A percentile compares a stretch with the other conserved stretches of the same genome.
Evolutionary conservation across 2,797 vertebrate genomes (phyloP).

Genomic region (Pangasius sanitwongsei): DNA sequence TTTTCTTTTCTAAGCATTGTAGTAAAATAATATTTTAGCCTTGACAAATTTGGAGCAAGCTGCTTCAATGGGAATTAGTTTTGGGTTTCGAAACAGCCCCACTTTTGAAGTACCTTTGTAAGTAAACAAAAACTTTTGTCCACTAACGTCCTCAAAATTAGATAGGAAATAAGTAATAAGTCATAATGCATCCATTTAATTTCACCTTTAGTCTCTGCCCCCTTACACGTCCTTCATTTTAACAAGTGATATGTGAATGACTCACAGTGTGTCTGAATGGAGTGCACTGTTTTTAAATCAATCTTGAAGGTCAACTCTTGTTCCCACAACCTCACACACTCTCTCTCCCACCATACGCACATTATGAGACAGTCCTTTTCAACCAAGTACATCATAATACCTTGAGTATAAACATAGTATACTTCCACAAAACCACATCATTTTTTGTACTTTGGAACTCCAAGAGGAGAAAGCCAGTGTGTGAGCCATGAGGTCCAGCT

Average conservation of each 20-base stretch:
- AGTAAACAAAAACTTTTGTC: neutral
- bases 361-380: slow-evolving; percentile 12
- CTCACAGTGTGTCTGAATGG: slow-evolving; percentile 71
- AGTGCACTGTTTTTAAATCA: slow-evolving; percentile 69
- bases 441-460: slow-evolving; percentile 38
- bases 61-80: neutral
- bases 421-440: slow-evolving; percentile 43
- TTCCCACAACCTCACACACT: slow-evolving; percentile 5
- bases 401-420: slow-evolving; percentile 15
- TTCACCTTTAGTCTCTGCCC: neutral
- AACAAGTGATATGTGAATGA: slow-evolving; percentile 61
- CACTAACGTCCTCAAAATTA: neutral
- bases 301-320: slow-evolving; percentile 59
- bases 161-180: neutral
- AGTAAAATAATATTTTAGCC: slow-evolving; percentile 1
- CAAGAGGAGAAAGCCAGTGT: slow-evolving; percentile 34
- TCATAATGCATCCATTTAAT: neutral
- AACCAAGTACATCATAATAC: neutral
- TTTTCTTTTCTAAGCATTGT: slow-evolving; percentile 19
- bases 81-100: neutral
- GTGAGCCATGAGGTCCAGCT: slow-evolving; percentile 69
- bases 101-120: neutral
- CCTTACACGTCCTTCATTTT: neutral
- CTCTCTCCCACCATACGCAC: slow-evolving; percentile 5
- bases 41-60: slow-evolving; percentile 21